Conservation (phyloP, 2,113 vertebrate species). For the Engraulis encrasicolus region DNA sequence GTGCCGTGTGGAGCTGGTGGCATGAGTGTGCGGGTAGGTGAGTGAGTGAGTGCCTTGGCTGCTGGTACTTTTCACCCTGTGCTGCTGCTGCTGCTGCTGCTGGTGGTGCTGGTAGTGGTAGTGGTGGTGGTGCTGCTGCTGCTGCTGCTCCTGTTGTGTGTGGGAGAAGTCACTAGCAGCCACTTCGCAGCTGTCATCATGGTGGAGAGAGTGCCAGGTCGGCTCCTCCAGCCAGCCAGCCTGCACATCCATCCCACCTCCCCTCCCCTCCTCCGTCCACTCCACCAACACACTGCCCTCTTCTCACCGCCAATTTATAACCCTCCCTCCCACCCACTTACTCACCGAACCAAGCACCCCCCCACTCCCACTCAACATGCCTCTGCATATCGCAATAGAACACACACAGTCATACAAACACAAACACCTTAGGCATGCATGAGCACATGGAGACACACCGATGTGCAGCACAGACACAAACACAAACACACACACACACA, state of each 20-base stretch:
- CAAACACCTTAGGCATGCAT: not conserved
- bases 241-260: slow-evolving; percentile 56
- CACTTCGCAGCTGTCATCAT: slow-evolving; percentile 77
- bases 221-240: not conserved
- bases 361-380: slow-evolving; percentile 17
- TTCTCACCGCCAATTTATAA: too few species aligned
- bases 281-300: not conserved
- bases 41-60: too few species aligned
- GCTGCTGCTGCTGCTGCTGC: slow-evolving; percentile 42
- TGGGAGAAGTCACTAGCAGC: slow-evolving; percentile 66
- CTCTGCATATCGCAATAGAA: slow-evolving; percentile 20
- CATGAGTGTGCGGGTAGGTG: not conserved
- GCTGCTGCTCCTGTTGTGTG: slow-evolving; percentile 39
- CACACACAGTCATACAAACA: not conserved
- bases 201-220: slow-evolving; percentile 60
- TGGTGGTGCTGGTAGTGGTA: slow-evolving; percentile 38
- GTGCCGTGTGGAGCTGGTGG: not conserved
- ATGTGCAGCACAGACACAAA: not conserved
- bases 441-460: too few species aligned
- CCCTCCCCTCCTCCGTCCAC: slow-evolving; percentile 46
- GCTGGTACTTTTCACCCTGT: slow-evolving; percentile 35
- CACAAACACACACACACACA: not conserved
- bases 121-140: slow-evolving; percentile 40
- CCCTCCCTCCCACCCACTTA: slow-evolving; percentile 19
- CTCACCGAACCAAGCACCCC: slow-evolving; percentile 18